Evolutionary conservation across 1,140 invertebrate species (phyloP), one percentile per base, ranked within the genome.

Genomic region (Orchesella cincta): DNA sequence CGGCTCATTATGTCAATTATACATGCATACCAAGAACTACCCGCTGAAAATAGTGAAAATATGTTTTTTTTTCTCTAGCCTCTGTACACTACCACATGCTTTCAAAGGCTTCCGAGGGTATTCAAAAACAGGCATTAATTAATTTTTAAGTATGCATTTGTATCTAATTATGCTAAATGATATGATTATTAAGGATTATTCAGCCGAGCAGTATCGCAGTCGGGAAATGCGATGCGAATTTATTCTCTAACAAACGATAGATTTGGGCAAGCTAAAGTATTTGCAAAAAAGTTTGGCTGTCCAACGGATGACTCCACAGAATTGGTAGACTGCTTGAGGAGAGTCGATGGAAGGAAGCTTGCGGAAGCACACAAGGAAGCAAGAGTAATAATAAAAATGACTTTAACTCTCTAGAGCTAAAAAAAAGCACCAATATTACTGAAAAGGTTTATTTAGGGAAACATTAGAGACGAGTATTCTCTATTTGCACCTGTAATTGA

Each of bases 211-310:
- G 46, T 73, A n/a, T 73, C 71, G 36, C 71, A 73, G 29, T 39
- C 33, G 8, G 71, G 71, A 36, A 8, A 2, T 2, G 71, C 71
- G 1, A 8, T 51, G 3, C 12, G 34, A 29, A 51, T 51, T 39
- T 73, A 51, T 36, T 20, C 71, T 20, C 23, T 73, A 16, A 46
- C 34, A 3, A 36, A 36, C 16, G 26, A 73, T 23, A 20, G 35
- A 51, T 36, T 51, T 46, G 39, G 14, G 20, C 71, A 73, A 73
- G 71, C 71, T 2, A 46, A 36, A 26, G 18, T 26, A 20, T 73
- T 73, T 46, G 83, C 77, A 14, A 81, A 83, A 36, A 79, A 80
- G 62, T 86, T 88, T 64, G 87, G 88, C n/a, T 88, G 81, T 78
- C 76, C 76, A 1, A 76, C 51, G 5, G 74, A 78, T 14, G 54